These are phyloP conservation scores for Aphaenogaster floridana DNA, from an alignment of 1,140 invertebrate species.

Conservation along the genomic window DNA sequence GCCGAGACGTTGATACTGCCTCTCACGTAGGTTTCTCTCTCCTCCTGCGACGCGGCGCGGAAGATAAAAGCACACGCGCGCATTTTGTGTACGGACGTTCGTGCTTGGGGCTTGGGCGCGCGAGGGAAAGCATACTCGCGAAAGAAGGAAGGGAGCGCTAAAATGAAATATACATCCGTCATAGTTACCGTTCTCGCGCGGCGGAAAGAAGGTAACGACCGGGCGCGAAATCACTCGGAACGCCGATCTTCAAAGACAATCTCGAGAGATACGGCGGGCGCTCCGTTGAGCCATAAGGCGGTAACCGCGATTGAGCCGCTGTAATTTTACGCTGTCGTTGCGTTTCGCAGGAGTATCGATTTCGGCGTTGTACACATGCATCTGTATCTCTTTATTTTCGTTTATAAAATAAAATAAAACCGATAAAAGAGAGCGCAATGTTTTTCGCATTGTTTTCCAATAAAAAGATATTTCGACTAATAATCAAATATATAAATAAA, in stretches of 20 bases:
- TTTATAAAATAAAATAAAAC: not conserved
- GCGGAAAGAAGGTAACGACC: conserved; percentile 9
- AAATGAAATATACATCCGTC: conserved; percentile 38
- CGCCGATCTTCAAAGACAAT: not conserved
- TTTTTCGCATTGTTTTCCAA: not conserved
- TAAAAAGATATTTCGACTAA: not conserved
- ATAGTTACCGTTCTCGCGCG: not conserved
- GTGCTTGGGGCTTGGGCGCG: conserved; percentile 3
- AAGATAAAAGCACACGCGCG: conserved; percentile 39
- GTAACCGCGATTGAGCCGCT: not conserved
- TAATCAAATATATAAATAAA: not conserved
- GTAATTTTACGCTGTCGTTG: not conserved
- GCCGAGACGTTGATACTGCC: conserved; percentile 53
- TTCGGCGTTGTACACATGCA: not conserved
- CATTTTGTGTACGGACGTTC: conserved; percentile 46
- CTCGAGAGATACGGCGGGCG: not conserved
- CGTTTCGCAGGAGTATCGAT: not conserved
- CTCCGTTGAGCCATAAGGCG: not conserved
- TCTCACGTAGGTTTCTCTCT: conserved; percentile 34
- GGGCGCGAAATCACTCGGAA: conserved; percentile 11
- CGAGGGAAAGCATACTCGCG: conserved; percentile 11
- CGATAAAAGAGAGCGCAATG: not conserved
- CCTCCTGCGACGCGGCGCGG: not conserved
- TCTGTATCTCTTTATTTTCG: not conserved
- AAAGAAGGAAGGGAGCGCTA: not conserved